Conservation (phyloP, 2,888 invertebrate genomes). For the Zeuzera pyrina region DNA sequence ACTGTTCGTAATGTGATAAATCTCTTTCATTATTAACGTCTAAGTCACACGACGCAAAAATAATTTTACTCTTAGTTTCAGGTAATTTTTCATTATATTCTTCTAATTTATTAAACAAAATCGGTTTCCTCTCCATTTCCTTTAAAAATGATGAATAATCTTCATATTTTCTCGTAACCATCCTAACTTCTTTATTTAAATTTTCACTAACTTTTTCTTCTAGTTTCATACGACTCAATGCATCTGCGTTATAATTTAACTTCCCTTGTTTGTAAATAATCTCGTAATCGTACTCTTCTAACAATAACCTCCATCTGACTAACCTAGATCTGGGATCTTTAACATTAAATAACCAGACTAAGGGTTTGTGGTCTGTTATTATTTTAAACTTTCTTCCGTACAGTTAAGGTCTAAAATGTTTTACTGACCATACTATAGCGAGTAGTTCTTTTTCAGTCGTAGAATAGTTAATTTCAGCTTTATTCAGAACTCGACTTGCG, state of each 20-base stretch:
- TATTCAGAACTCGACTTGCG: not conserved
- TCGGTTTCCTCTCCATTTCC: slow-evolving; percentile 7
- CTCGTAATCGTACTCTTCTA: slow-evolving; percentile 7
- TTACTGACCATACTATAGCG: slow-evolving; percentile 1
- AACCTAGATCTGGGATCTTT: slow-evolving; percentile 1
- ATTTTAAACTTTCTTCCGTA: not conserved
- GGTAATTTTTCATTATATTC: not conserved
- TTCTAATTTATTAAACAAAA: not conserved
- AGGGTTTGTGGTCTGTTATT: not conserved
- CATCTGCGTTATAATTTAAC: not conserved
- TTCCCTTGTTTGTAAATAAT: slow-evolving; percentile 8
- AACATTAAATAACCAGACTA: not conserved
- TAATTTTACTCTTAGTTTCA: slow-evolving; percentile 6
- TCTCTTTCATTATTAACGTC: not conserved
- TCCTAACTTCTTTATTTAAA: not conserved
- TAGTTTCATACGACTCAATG: not conserved
- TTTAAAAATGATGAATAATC: not conserved
- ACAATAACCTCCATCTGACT: slow-evolving; percentile 6
- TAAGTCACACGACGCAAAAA: slow-evolving; percentile 1
- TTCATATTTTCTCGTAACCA: not conserved
- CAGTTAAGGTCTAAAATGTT: not conserved
- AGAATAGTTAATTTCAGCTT: not conserved
- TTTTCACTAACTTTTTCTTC: not conserved
- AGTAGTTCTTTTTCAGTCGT: not conserved
- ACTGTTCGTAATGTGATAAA: not conserved